Base-by-base conservation (phyloP, 2,113 vertebrate species). In the Gymnarchus niloticus region DNA sequence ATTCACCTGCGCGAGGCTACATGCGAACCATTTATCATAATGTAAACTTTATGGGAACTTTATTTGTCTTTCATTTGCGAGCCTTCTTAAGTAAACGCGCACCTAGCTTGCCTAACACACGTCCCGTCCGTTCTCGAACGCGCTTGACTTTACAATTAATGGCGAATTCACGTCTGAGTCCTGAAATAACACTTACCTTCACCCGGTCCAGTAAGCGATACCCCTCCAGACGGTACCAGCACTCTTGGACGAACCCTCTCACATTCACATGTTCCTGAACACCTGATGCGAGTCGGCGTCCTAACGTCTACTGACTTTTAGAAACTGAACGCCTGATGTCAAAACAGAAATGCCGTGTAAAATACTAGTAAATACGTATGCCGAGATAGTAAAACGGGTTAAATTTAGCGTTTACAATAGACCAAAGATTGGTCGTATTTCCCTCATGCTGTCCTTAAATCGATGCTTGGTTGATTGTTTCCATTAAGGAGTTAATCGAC, bases 61-160 rank as follows among this genome's bases (percentile, higher is more conserved):
- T 73, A 73, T 41, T 73, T 73, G 65, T 41, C 41, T 73, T 73
- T 41, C 65, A 73, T 73, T 73, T 73, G 65, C 65, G 33, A 37
- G 33, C 65, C 33, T 33, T 65, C 59, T 37, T 17, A 73, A 73
- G 41, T 73, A 37, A 73, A 73, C 33, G 41, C 14, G 14, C 14
- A 14, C 41, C 65, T 73, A 6, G 12, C 28, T 73, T 17, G 17
- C 33, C 65, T 33, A 37, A 73, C 28, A 19, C 65, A 14, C 65
- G 65, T 73, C n/a, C n/a, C n/a, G n/a, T n/a, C n/a, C n/a, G n/a
- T n/a, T n/a, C n/a, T n/a, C n/a, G n/a, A n/a, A n/a, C n/a, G 57
- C 57, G 57, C 59, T 28, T 3, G 3, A 17, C 12, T 41, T 41
- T 41, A 17, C 17, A 73, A 73, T 73, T 17, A 41, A 19, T 9